phyloP scores from a whole-genome alignment of 2,888 invertebrate species.

The Glaucopsyche alexis region DNA sequence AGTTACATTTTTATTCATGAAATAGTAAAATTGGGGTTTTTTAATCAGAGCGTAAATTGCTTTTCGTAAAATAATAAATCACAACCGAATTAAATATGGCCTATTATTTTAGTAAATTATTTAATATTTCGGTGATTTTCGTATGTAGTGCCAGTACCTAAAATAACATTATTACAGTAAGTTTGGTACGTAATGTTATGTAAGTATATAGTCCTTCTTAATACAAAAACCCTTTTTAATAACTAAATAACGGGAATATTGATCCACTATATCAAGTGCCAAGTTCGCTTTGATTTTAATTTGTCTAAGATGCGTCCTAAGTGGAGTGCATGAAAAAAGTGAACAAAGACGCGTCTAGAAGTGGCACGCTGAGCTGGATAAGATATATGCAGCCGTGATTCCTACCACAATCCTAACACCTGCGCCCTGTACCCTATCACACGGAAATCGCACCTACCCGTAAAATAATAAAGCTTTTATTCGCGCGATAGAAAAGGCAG shows the following conservation, averaged over 20 bases:
- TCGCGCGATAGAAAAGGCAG: slow-evolving; percentile 39
- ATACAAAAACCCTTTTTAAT: too few relatives aligned
- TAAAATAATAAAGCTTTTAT: slow-evolving; percentile 43
- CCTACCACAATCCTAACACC: slow-evolving; percentile 64
- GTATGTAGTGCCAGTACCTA: too few relatives aligned
- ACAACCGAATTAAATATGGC: too few relatives aligned
- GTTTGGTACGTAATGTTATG: too few relatives aligned
- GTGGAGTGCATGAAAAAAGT: slow-evolving; percentile 43
- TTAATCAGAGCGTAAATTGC: too few relatives aligned
- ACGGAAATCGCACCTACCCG: slow-evolving; percentile 45
- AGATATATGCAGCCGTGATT: slow-evolving; percentile 75
- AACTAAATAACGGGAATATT: neutral
- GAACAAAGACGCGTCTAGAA: slow-evolving; percentile 55
- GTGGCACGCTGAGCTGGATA: slow-evolving; percentile 59
- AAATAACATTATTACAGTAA: too few relatives aligned
- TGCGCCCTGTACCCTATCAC: slow-evolving; percentile 48
- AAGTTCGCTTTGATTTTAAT: slow-evolving; percentile 34
- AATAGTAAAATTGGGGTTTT: too few relatives aligned
- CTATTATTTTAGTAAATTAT: too few relatives aligned
- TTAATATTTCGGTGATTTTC: too few relatives aligned
- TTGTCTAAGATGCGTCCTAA: slow-evolving; percentile 37
- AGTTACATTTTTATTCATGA: too few relatives aligned
- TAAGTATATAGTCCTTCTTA: too few relatives aligned
- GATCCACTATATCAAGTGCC: neutral
- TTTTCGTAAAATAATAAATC: too few relatives aligned